Conservation (phyloP, 2,888 invertebrate genomes). For the Pollenia angustigena region DNA sequence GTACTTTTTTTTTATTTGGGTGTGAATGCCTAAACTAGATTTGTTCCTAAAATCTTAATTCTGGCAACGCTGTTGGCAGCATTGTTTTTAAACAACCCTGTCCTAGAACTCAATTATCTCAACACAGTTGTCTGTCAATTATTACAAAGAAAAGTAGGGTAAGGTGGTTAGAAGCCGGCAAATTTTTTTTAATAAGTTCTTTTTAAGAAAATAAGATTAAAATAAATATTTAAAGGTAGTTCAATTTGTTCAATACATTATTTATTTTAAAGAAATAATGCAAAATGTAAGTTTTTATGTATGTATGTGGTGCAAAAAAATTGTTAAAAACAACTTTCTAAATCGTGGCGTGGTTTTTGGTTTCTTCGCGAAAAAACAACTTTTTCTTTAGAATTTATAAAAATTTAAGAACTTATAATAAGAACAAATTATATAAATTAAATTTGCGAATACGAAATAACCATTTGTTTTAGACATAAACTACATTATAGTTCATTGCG, state of each 20-base stretch:
- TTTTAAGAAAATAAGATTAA: too few relatives aligned
- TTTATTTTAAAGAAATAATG: neutral
- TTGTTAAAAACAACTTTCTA: too few relatives aligned
- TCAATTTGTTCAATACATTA: neutral
- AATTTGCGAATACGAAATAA: neutral
- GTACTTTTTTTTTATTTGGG: too few relatives aligned
- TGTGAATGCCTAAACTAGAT: too few relatives aligned
- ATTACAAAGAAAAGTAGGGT: constrained; percentile 37
- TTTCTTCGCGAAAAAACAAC: too few relatives aligned
- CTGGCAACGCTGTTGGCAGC: too few relatives aligned
- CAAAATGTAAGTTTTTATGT: constrained; percentile 8
- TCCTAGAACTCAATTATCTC: neutral
- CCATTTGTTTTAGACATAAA: neutral
- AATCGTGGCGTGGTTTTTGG: too few relatives aligned
- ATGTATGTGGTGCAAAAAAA: neutral
- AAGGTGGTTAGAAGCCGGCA: constrained; percentile 43
- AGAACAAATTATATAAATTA: neutral
- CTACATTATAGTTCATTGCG: neutral
- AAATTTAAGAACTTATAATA: too few relatives aligned
- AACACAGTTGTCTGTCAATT: constrained; percentile 19
- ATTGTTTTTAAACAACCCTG: neutral
- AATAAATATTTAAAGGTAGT: neutral
- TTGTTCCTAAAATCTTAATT: too few relatives aligned
- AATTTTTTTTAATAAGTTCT: neutral
- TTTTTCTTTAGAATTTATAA: too few relatives aligned